Conservation (phyloP, 2,888 invertebrate genomes). For the Nemurella pictetii region DNA sequence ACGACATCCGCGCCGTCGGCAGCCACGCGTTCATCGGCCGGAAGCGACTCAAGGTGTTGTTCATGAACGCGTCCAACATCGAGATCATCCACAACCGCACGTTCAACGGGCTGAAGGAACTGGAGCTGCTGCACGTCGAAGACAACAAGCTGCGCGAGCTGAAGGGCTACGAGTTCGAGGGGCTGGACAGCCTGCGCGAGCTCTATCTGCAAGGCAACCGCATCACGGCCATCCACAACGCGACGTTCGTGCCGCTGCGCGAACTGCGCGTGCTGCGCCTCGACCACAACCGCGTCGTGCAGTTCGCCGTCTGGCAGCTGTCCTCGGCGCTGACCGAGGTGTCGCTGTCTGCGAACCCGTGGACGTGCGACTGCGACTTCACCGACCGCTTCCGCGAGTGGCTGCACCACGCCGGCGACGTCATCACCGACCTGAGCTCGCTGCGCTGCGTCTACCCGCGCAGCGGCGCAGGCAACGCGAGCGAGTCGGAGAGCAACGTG, state of each 20-base stretch:
- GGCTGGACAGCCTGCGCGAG: slow-evolving; percentile 70
- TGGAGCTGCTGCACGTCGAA: slow-evolving; percentile 75
- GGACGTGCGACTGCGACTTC: slow-evolving; percentile 83
- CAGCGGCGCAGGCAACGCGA: slow-evolving; percentile 50
- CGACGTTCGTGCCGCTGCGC: slow-evolving; percentile 69
- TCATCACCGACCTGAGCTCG: slow-evolving; percentile 64
- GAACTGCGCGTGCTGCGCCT: slow-evolving; percentile 68
- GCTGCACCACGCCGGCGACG: slow-evolving; percentile 66
- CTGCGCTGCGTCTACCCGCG: slow-evolving; percentile 65
- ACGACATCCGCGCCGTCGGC: slow-evolving; percentile 72
- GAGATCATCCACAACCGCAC: slow-evolving; percentile 79
- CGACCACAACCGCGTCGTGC: slow-evolving; percentile 71
- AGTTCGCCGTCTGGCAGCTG: slow-evolving; percentile 72
- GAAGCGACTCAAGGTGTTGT: slow-evolving; percentile 74
- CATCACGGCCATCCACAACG: slow-evolving; percentile 68
- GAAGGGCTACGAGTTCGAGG: slow-evolving; percentile 79
- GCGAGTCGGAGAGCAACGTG: slow-evolving; percentile 55
- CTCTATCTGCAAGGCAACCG: slow-evolving; percentile 76
- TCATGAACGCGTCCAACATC: slow-evolving; percentile 77
- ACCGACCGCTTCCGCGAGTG: slow-evolving; percentile 75
- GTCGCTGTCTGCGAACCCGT: slow-evolving; percentile 72
- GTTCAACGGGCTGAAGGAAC: slow-evolving; percentile 79
- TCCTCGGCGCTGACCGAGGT: slow-evolving; percentile 66
- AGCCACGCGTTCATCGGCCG: slow-evolving; percentile 86
- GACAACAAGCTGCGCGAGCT: slow-evolving; percentile 70